Evolutionary conservation across 2,888 invertebrate genomes (phyloP).

Genomic region (Frankliniella intonsa): DNA sequence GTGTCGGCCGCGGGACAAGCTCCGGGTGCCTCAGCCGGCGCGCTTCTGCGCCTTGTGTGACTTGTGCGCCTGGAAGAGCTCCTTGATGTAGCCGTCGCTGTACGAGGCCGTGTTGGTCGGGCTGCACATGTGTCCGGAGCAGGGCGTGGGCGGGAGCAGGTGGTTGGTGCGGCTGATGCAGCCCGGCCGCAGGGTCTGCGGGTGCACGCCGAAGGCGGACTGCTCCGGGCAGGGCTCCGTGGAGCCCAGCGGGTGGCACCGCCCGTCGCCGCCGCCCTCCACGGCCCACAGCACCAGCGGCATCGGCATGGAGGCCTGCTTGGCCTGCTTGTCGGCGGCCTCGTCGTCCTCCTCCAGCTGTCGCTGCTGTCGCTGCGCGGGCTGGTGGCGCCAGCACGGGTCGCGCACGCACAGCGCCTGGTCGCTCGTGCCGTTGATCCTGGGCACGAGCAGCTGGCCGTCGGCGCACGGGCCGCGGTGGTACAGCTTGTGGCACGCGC

Average conservation of each 20-base stretch:
- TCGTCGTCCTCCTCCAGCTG: not conserved
- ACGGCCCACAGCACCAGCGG: conserved; percentile 8
- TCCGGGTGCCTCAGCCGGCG: not conserved
- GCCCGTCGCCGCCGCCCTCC: conserved; percentile 20
- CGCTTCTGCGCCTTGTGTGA: not conserved
- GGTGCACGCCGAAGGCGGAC: conserved; percentile 31
- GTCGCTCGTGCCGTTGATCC: not conserved
- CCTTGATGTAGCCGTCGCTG: conserved; percentile 32
- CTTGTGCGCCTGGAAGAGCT: conserved; percentile 21
- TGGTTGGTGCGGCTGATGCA: conserved; percentile 30
- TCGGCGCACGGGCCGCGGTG: conserved; percentile 35
- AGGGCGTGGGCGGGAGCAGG: conserved; percentile 29
- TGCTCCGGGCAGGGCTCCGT: conserved; percentile 32
- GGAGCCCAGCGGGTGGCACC: conserved; percentile 34
- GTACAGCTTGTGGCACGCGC: conserved; percentile 34
- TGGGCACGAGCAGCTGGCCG: conserved; percentile 30
- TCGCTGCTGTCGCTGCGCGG: not conserved
- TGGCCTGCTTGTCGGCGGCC: conserved; percentile 26
- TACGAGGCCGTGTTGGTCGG: conserved; percentile 28
- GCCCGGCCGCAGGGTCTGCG: conserved; percentile 21
- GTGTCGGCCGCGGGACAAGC: not conserved
- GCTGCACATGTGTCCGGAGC: conserved; percentile 27
- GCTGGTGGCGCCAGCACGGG: conserved; percentile 21
- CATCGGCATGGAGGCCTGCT: conserved; percentile 28
- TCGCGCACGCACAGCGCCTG: conserved; percentile 27